Conservation (phyloP, 2,888 invertebrate genomes). For the Palloptera scutellata region DNA sequence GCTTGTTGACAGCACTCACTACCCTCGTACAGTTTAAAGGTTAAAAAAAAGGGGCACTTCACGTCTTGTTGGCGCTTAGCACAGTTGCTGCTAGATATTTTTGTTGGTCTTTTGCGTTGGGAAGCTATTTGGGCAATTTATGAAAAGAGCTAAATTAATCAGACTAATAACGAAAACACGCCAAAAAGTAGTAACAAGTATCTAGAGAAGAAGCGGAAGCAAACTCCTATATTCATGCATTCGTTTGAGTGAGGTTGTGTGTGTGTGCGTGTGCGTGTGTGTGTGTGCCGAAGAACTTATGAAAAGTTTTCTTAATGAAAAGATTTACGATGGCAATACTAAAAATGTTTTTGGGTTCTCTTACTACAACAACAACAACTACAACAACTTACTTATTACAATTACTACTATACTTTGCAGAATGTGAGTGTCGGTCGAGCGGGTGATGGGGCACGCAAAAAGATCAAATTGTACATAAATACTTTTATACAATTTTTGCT, state of each 20-base stretch:
- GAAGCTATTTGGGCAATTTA: conserved; percentile 55
- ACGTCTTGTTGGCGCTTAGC: conserved; percentile 30
- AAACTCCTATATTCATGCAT: conserved; percentile 28
- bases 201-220: conserved; percentile 22
- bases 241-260: too few relatives aligned
- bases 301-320: conserved; percentile 65
- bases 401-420: too few relatives aligned
- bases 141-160: conserved; percentile 65
- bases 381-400: too few relatives aligned
- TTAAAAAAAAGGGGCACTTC: conserved; percentile 46
- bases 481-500: too few relatives aligned
- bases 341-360: conserved; percentile 28
- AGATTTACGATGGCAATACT: conserved; percentile 61
- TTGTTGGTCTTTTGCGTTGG: background rate
- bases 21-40: conserved; percentile 36
- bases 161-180: conserved; percentile 64
- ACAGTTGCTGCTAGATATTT: too few relatives aligned
- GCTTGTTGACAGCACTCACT: background rate
- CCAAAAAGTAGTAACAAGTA: conserved; percentile 47
- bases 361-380: too few relatives aligned
- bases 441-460: too few relatives aligned
- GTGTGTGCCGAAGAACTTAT: conserved; percentile 47
- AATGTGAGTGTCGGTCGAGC: too few relatives aligned
- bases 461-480: too few relatives aligned
- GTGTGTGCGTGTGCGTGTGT: too few relatives aligned